These are phyloP conservation scores for Chloroceryle aenea DNA, from an alignment of 2,113 vertebrate genomes.

Conservation along the genomic window DNA sequence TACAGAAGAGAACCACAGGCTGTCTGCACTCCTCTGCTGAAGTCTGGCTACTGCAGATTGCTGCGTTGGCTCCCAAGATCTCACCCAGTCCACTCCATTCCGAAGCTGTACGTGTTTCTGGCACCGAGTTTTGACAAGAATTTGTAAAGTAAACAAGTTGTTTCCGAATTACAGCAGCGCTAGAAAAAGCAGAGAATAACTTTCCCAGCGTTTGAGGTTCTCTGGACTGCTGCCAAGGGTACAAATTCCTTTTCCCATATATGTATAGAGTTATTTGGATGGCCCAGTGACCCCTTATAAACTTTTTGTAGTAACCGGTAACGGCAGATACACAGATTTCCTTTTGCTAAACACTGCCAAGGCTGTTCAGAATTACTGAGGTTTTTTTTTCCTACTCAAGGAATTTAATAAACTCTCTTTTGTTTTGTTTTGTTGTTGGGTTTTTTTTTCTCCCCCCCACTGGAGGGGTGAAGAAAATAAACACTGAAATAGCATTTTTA, in stretches of 20 bases:
- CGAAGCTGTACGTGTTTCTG: not conserved
- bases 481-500: not conserved
- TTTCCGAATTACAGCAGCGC: constrained; percentile 54
- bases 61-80: not conserved
- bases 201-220: constrained; percentile 63
- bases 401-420: not conserved
- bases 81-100: not conserved
- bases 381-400: not conserved
- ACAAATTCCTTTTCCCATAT: constrained; percentile 35
- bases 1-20: not conserved
- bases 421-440: not conserved
- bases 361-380: not conserved
- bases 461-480: not conserved
- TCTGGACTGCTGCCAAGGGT: constrained; percentile 27
- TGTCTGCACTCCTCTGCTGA: not conserved
- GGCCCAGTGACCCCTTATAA: constrained; percentile 47
- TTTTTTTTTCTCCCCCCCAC: too few species aligned
- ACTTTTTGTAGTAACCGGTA: not conserved
- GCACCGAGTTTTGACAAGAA: constrained; percentile 41
- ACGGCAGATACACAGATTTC: constrained; percentile 34
- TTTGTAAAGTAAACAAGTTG: constrained; percentile 61
- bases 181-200: constrained; percentile 36
- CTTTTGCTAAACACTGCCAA: constrained; percentile 19
- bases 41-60: not conserved
- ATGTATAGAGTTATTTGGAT: not conserved